These are phyloP conservation scores for Conomelus anceps DNA, from an alignment of 2,888 invertebrate species.

Conservation along the genomic window DNA sequence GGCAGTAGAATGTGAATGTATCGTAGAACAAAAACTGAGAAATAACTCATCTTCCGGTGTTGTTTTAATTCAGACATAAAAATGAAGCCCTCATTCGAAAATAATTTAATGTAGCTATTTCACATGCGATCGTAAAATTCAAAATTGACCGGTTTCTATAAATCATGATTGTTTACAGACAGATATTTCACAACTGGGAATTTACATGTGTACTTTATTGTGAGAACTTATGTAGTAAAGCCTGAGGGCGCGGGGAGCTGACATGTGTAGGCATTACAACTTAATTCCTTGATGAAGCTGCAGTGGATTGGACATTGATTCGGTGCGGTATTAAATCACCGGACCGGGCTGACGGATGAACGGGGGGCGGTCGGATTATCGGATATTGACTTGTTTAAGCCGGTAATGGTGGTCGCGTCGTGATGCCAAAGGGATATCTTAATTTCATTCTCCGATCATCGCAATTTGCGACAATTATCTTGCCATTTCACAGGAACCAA, in stretches of 20 bases:
- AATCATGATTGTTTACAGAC: not conserved
- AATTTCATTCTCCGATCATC: slow-evolving; percentile 12
- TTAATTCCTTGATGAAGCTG: not conserved
- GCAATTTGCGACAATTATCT: slow-evolving; percentile 14
- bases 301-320: not conserved
- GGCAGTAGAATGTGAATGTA: too few species aligned
- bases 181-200: not conserved
- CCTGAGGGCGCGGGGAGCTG: not conserved
- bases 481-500: slow-evolving; percentile 4
- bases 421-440: slow-evolving; percentile 8
- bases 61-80: not conserved
- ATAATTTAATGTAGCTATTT: not conserved
- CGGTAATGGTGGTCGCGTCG: slow-evolving; percentile 5
- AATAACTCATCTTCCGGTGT: not conserved
- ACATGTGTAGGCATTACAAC: not conserved
- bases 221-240: not conserved
- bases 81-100: not conserved
- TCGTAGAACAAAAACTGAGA: too few species aligned
- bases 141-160: not conserved
- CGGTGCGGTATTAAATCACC: not conserved
- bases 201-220: not conserved
- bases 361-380: not conserved
- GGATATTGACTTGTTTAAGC: slow-evolving; percentile 9
- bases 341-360: too few species aligned
- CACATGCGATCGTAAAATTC: not conserved